A percentile compares a stretch with the other conserved stretches of the same genome.
phyloP scores from a whole-genome alignment of 2,888 invertebrate genomes.

The Drosophila quinaria region DNA sequence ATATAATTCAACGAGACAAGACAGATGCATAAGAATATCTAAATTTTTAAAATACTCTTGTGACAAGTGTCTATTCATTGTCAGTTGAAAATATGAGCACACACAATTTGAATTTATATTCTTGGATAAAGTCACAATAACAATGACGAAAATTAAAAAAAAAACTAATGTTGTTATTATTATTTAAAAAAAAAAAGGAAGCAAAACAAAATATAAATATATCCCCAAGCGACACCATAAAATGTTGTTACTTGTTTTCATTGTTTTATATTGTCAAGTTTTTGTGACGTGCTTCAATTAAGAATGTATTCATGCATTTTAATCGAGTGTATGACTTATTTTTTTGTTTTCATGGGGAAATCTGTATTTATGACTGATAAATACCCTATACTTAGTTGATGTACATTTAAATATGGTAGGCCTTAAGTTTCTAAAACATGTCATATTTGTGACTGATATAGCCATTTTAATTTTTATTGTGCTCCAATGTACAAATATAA shows the following conservation, averaged over 20 bases:
- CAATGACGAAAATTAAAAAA: neutral
- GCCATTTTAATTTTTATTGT: neutral
- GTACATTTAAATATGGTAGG: neutral
- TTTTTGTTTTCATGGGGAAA: neutral
- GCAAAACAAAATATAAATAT: neutral
- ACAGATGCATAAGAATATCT: neutral
- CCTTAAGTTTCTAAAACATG: neutral
- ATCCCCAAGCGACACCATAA: neutral
- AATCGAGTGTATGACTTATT: slow-evolving; percentile 19
- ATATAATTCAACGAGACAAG: neutral
- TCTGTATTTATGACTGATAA: neutral
- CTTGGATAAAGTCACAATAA: neutral
- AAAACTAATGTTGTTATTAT: neutral
- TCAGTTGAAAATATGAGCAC: neutral
- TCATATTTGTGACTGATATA: neutral
- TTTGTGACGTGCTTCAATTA: slow-evolving; percentile 34
- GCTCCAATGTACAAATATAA: slow-evolving; percentile 7
- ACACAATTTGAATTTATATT: slow-evolving; percentile 4
- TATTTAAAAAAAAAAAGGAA: neutral
- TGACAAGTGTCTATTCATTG: neutral
- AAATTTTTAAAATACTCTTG: neutral
- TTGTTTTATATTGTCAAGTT: slow-evolving; percentile 14
- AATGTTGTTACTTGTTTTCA: neutral
- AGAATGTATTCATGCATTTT: slow-evolving; percentile 27
- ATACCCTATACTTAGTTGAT: slow-evolving; percentile 6